Evolutionary conservation across 2,113 vertebrate species (phyloP).

Genomic region (Thryonomys swinderianus): DNA sequence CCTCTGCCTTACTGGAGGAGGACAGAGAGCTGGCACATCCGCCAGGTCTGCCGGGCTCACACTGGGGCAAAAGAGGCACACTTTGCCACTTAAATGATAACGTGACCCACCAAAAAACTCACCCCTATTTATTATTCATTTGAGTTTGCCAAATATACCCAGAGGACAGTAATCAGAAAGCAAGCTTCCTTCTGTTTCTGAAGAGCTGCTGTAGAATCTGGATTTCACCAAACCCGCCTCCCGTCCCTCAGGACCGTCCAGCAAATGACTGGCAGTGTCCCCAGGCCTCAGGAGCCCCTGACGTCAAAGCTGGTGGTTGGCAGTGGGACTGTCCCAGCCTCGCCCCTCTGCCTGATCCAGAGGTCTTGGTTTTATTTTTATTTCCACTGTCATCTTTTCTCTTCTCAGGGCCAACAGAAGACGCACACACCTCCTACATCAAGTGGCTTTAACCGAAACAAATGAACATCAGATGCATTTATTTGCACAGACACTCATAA

Average conservation of each 20-base stretch:
- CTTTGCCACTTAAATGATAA: background rate
- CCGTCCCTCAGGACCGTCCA: background rate
- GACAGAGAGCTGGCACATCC: background rate
- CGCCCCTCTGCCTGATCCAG: background rate
- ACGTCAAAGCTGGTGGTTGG: fast-evolving
- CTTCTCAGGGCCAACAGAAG: constrained; percentile 72
- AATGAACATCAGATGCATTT: constrained; percentile 81
- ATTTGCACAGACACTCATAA: constrained; percentile 88
- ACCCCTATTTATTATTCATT: background rate
- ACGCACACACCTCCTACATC: constrained; percentile 68
- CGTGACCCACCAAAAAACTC: background rate
- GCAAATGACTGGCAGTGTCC: background rate
- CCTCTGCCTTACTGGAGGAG: background rate
- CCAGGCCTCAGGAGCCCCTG: background rate
- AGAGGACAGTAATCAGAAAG: background rate
- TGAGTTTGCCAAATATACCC: constrained; percentile 32
- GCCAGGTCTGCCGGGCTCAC: background rate
- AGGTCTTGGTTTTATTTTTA: constrained; percentile 40
- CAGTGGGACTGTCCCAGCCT: background rate
- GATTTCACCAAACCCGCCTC: background rate
- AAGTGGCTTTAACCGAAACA: constrained; percentile 75
- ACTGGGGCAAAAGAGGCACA: background rate
- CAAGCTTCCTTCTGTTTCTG: background rate
- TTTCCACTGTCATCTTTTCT: constrained; percentile 69
- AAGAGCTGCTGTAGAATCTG: constrained; percentile 37